Conservation (phyloP, 2,888 invertebrate species). For the Diarsia brunnea region DNA sequence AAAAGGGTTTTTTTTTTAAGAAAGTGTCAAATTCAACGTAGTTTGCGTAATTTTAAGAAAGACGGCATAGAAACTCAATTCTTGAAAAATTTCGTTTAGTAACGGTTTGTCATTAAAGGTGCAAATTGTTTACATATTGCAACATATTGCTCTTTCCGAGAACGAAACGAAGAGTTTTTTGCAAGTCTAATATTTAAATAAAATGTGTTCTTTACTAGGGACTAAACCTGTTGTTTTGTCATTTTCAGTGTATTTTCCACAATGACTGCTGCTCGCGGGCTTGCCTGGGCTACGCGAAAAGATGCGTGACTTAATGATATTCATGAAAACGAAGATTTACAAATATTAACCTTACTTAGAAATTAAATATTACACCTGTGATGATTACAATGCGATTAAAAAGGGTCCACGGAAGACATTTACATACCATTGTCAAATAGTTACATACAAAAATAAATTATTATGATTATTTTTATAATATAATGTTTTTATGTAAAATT, state of each 20-base stretch:
- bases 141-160: background rate
- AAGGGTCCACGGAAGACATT: background rate
- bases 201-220: background rate
- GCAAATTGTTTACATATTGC: no score
- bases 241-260: constrained; percentile 54
- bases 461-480: background rate
- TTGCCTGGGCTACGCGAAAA: constrained; percentile 54
- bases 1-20: no score
- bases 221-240: background rate
- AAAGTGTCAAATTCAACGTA: no score
- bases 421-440: background rate
- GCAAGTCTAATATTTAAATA: background rate
- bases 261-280: constrained; percentile 51
- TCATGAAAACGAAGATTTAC: constrained; percentile 3
- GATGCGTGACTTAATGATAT: constrained; percentile 36
- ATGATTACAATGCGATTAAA: background rate
- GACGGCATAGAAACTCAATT: no score
- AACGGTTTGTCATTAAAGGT: no score
- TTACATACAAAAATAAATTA: background rate
- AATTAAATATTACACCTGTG: background rate
- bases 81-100: no score
- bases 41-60: no score
- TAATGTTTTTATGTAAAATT: background rate
- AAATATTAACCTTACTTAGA: background rate
- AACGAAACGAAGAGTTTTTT: background rate